Percentiles rank a stretch among this genome's conserved stretches.
Evolutionary conservation across 2,797 vertebrate species (phyloP).

Genomic region (Micromesistius poutassou): DNA sequence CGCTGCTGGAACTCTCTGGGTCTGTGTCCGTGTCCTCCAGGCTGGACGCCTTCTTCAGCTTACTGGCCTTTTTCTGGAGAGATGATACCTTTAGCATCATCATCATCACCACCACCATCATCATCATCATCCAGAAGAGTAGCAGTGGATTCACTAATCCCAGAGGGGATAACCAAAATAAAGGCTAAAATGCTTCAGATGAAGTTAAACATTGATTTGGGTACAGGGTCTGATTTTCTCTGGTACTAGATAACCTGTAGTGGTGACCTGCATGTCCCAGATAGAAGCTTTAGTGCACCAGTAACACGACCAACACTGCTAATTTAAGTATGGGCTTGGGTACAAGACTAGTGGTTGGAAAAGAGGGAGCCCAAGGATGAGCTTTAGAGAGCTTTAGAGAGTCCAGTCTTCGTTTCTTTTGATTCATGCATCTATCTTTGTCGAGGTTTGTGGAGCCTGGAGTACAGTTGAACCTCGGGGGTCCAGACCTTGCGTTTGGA

Average conservation of each 20-base stretch:
- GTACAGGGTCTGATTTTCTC: neutral
- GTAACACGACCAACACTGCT: too few relatives aligned
- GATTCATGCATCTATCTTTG: neutral
- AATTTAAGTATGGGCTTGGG: too few relatives aligned
- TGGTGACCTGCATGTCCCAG: too few relatives aligned
- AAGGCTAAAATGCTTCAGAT: too few relatives aligned
- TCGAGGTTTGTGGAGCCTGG: neutral
- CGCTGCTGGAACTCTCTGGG: conserved; percentile 78
- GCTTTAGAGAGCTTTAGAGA: neutral
- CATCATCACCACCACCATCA: neutral
- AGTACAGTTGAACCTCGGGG: neutral
- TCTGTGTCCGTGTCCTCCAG: conserved; percentile 87
- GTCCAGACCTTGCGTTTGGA: conserved; percentile 88
- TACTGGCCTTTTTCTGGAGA: conserved; percentile 85
- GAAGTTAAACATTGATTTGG: neutral
- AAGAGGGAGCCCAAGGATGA: neutral
- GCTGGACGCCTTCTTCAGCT: conserved; percentile 84
- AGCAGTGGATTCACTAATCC: too few relatives aligned
- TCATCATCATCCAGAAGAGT: too few relatives aligned
- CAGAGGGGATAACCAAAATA: too few relatives aligned
- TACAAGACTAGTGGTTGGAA: too few relatives aligned
- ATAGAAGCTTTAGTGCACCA: too few relatives aligned
- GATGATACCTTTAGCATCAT: neutral
- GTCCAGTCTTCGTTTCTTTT: neutral
- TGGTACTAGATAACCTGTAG: too few relatives aligned